A percentile compares a stretch with the other conserved stretches of the same genome.
Evolutionary conservation across 2,797 vertebrate species (phyloP).

Genomic region (Uromys caudimaculatus): DNA sequence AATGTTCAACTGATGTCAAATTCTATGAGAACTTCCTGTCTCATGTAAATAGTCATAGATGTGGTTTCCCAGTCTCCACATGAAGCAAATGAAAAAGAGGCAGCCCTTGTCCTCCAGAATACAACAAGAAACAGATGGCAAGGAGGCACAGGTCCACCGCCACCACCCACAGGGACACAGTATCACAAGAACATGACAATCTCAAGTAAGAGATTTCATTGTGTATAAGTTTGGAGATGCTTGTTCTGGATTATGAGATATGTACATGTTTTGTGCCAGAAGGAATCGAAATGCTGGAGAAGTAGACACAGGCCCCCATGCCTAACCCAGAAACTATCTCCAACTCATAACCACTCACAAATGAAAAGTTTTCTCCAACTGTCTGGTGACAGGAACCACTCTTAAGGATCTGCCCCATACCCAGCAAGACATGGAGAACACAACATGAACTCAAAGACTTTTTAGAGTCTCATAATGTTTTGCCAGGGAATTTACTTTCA

Average conservation of each 20-base stretch:
- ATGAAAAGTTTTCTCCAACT: background rate
- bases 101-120: conserved; percentile 21
- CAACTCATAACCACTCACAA: no score
- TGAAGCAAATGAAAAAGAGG: conserved; percentile 54
- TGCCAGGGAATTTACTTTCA: background rate
- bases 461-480: background rate
- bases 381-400: background rate
- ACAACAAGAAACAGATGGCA: conserved; percentile 71
- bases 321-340: no score
- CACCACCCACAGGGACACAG: background rate
- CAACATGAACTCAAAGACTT: background rate
- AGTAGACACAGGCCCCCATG: background rate
- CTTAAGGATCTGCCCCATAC: background rate
- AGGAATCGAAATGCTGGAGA: background rate
- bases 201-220: conserved; percentile 52
- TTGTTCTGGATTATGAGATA: conserved; percentile 51
- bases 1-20: conserved; percentile 38
- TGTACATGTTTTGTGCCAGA: background rate
- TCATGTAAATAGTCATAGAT: conserved; percentile 67
- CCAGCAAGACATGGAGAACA: background rate
- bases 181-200: background rate
- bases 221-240: conserved; percentile 13
- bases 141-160: background rate
- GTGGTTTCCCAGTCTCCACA: conserved; percentile 59
- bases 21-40: background rate